A percentile compares a stretch with the other conserved stretches of the same genome.
These are phyloP conservation scores for Psittacus erithacus DNA, from an alignment of 2,113 vertebrate species.

Conservation along the genomic window DNA sequence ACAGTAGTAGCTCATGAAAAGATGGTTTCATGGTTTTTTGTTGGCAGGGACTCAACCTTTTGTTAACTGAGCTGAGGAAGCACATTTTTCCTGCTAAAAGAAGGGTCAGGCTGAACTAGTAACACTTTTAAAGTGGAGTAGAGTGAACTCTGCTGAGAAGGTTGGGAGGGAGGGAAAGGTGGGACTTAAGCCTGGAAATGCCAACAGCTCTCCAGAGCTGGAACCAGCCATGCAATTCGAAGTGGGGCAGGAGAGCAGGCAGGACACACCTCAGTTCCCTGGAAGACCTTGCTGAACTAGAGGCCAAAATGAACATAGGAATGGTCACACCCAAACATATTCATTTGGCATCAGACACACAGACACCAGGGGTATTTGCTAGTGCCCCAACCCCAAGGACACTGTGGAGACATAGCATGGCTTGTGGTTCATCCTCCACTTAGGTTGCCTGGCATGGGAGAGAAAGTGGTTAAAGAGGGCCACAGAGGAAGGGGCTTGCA, in stretches of 20 bases:
- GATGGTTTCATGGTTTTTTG: neutral
- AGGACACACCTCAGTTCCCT: neutral
- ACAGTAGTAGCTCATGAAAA: neutral
- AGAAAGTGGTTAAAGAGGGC: neutral
- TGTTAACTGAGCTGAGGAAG: neutral
- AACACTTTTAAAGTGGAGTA: neutral
- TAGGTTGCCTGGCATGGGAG: neutral
- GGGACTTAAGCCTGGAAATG: neutral
- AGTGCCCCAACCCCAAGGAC: rapidly evolving
- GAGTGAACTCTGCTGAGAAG: neutral
- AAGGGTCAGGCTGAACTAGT: neutral
- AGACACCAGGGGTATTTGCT: rapidly evolving
- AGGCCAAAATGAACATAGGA: neutral
- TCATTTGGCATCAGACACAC: neutral
- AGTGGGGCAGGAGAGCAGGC: neutral
- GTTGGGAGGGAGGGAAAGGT: neutral
- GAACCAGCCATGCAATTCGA: neutral
- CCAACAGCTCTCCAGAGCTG: neutral
- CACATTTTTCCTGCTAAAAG: neutral
- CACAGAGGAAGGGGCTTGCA: neutral
- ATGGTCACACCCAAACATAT: neutral
- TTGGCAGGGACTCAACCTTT: neutral
- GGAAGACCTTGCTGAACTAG: neutral
- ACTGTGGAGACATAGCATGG: rapidly evolving
- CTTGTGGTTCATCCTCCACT: neutral